Base-by-base conservation (phyloP, 2,888 invertebrate genomes). In the Orchestes rusci region DNA sequence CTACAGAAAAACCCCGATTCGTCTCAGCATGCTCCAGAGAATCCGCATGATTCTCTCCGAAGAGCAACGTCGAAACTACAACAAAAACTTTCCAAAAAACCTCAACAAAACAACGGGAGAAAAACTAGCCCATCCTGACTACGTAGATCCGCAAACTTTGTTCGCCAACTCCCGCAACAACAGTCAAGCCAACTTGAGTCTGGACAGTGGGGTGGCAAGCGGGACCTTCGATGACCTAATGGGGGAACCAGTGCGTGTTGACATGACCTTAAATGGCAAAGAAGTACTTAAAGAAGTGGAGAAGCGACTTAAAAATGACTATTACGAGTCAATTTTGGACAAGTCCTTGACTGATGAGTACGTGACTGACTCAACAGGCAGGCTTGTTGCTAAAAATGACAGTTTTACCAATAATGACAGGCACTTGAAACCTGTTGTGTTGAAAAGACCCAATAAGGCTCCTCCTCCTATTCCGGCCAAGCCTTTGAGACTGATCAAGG, bases 61-160 rank as follows among this genome's bases (percentile, higher is more conserved):
- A 53, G 66, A 65, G 51, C 62, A 63, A 48, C 62, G 56, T 51
- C 54, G 56, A n/a, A 47, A 53, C 27, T n/a, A n/a, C n/a, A n/a
- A n/a, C n/a, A n/a, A n/a, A n/a, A n/a, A n/a, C n/a, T n/a, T n/a
- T n/a, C n/a, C n/a, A 8, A 60, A 61, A 20, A 16, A 33, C 7
- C 86, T 88, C 8, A 88, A 89, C 54, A 83, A 85, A 53, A 77
- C 81, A 47, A 76, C 90, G 53, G 91, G 91, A 0, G 91, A 90
- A 29, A 79, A 91, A 52, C 88, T 93, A 62, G 92, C 92, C 1
- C 81, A 86, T 55, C 82, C 86, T 0, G 90, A 91, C 62, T 91
- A 91, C 58, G 86, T 83, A 0, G 87, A 90, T 63, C 89, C 90
- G 1, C 77, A 80, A 37, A 79, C 82, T 13, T 69, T 88, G 15